Evolutionary conservation across 2,797 vertebrate genomes (phyloP), one percentile per base, ranked within the genome.

Genomic region (Rallus crepitans): DNA sequence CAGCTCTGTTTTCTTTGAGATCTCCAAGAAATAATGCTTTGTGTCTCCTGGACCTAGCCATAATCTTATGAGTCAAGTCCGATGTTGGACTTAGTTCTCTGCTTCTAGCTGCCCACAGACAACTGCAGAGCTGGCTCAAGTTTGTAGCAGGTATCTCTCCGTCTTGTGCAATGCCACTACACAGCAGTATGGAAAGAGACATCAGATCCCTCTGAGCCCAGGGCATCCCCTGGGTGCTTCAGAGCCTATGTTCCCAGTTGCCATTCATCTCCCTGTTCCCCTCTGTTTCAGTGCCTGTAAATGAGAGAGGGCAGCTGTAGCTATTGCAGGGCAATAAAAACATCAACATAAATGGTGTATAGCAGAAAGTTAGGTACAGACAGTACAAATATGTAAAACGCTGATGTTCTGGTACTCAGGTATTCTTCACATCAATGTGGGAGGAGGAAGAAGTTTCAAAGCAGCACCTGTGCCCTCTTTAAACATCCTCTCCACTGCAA

Each of bases 81-180:
- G 28, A 1, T 0, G 0, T 0, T 68, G 33, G 65, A 18, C n/a
- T 39, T 73, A 9, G 15, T 90, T 90, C 28, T 84, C 21, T 60
- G 11, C 64, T 71, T 70, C 52, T 60, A 1, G 0, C 42, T 82
- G 60, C 27, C 87, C 42, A 12, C 63, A 63, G 63, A 65, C 30
- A 80, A 56, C 56, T 66, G 35, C 39, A 80, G 59, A 73, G n/a
- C n/a, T 72, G 73, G 25, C 78, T 76, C 57, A 19, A 39, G 50
- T 40, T 56, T 48, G 52, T 17, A 52, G 27, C 40, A 82, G 30
- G 20, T 30, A 31, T 28, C 19, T 76, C 27, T 66, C 57, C 5
- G 1, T 78, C 30, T 23, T 2, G 4, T 9, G 15, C 48, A 52
- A 4, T 0, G 4, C 5, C 39, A 24, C 31, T 8, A 30, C n/a